Conservation (phyloP, 2,888 invertebrate genomes). For the Synanthedon formicaeformis region DNA sequence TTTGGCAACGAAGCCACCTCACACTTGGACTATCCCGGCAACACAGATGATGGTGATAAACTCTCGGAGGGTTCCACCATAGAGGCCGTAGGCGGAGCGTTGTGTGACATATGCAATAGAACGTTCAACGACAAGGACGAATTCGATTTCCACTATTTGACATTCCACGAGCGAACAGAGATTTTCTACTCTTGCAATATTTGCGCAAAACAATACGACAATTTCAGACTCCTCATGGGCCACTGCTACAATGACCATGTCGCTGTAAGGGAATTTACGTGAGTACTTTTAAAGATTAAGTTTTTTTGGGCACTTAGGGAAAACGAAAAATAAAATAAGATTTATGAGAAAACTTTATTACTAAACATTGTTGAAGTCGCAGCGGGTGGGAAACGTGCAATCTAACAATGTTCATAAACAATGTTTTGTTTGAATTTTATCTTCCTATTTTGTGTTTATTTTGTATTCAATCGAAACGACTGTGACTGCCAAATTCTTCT, state of each 20-base stretch:
- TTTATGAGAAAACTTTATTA: too few relatives aligned
- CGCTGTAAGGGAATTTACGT: slow-evolving; percentile 44
- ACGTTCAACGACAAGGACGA: slow-evolving; percentile 59
- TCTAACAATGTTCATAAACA: too few relatives aligned
- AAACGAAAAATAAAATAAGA: too few relatives aligned
- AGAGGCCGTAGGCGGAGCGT: slow-evolving; percentile 51
- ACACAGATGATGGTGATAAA: slow-evolving; percentile 30
- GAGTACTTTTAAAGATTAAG: slow-evolving; percentile 25
- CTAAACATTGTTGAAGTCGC: too few relatives aligned
- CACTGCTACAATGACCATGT: slow-evolving; percentile 68
- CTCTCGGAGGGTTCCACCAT: slow-evolving; percentile 51
- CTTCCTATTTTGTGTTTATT: too few relatives aligned
- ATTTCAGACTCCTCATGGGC: slow-evolving; percentile 62
- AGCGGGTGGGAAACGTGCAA: too few relatives aligned
- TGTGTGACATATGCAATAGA: slow-evolving; percentile 65
- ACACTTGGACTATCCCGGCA: slow-evolving; percentile 13
- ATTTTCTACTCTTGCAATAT: slow-evolving; percentile 68
- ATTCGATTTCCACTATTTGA: slow-evolving; percentile 64
- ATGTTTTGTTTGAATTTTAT: too few relatives aligned
- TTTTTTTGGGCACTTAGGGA: too few relatives aligned
- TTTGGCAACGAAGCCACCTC: slow-evolving; percentile 29
- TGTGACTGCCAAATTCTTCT: too few relatives aligned
- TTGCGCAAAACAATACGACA: slow-evolving; percentile 66
- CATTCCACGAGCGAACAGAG: slow-evolving; percentile 41
- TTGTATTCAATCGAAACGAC: too few relatives aligned